Conservation (phyloP, 2,888 invertebrate species). For the Cotesia congregata region DNA sequence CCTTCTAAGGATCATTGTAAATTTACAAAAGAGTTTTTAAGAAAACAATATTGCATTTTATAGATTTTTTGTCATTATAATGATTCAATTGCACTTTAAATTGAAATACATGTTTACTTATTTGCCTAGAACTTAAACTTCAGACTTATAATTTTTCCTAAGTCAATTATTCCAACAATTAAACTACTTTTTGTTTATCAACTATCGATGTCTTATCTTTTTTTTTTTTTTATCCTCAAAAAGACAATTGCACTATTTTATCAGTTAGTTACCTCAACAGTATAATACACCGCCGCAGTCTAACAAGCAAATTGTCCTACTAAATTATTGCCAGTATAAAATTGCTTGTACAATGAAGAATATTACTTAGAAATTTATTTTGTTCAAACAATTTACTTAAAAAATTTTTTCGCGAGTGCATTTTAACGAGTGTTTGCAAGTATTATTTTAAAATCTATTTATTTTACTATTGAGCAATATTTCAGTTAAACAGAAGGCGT, state of each 20-base stretch:
- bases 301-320: not conserved
- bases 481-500: not conserved
- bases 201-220: not conserved
- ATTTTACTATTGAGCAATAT: not conserved
- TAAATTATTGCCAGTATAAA: not conserved
- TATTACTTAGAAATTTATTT: not conserved
- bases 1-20: not conserved
- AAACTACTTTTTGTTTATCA: not conserved
- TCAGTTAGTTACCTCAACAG: not conserved
- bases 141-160: not conserved
- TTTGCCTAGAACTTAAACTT: not conserved
- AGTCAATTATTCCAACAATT: not conserved
- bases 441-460: not conserved
- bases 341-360: not conserved
- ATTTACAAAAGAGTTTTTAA: not conserved
- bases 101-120: not conserved
- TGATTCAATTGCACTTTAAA: not conserved
- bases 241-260: not conserved
- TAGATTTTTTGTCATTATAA: not conserved
- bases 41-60: not conserved
- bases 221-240: not conserved
- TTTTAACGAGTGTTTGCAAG: not conserved
- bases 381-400: not conserved
- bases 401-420: not conserved
- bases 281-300: not conserved